Percentiles rank a stretch among this genome's conserved stretches.
These are phyloP conservation scores for Diachrysia chrysitis DNA, from an alignment of 2,888 invertebrate species.

Conservation along the genomic window DNA sequence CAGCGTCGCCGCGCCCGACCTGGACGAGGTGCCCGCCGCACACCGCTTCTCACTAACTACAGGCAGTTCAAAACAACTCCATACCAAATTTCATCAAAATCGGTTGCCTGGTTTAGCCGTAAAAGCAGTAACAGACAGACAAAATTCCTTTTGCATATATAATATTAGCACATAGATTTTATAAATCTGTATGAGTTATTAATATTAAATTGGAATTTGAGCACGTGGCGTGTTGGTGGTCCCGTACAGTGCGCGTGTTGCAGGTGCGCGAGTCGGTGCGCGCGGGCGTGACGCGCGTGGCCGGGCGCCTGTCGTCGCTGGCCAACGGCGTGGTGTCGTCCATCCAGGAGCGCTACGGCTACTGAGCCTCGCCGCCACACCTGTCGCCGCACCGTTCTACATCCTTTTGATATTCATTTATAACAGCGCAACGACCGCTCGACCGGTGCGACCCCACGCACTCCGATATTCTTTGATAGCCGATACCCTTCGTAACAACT, in stretches of 20 bases:
- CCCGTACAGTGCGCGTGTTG: neutral
- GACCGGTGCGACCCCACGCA: neutral
- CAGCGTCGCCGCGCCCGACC: slow-evolving; percentile 91
- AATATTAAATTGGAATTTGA: too few relatives aligned
- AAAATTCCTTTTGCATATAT: too few relatives aligned
- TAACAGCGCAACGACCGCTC: neutral
- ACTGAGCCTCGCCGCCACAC: slow-evolving; percentile 80
- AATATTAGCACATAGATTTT: too few relatives aligned
- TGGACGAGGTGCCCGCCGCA: slow-evolving; percentile 95
- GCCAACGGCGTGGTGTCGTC: slow-evolving; percentile 98
- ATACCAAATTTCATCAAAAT: too few relatives aligned
- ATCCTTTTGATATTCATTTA: slow-evolving; percentile 14
- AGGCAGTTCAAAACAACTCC: too few relatives aligned
- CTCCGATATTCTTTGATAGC: neutral
- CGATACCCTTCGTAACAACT: neutral
- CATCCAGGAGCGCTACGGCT: slow-evolving; percentile 94
- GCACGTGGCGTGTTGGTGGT: slow-evolving; percentile 91
- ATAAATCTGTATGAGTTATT: too few relatives aligned
- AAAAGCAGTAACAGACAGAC: too few relatives aligned
- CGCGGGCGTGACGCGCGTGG: slow-evolving; percentile 97
- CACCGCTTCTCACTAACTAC: too few relatives aligned
- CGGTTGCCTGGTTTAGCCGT: too few relatives aligned
- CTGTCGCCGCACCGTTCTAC: neutral
- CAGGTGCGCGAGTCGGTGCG: slow-evolving; percentile 98
- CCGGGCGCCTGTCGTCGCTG: slow-evolving; percentile 97